Evolutionary conservation across 1,140 invertebrate species (phyloP).

Genomic region (Zaprionus davidi): DNA sequence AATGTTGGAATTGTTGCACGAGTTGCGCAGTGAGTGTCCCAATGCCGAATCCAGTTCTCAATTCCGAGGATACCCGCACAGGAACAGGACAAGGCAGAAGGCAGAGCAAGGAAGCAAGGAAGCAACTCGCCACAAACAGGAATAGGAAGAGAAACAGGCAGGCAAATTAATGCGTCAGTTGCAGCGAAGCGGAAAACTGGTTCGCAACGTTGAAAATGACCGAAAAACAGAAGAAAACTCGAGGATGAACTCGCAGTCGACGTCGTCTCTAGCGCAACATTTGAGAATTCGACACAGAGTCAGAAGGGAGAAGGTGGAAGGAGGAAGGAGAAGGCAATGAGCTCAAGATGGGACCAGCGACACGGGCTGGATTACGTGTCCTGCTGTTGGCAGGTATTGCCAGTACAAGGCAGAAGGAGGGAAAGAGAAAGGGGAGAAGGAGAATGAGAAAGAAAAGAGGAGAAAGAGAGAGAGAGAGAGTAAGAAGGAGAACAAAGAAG

Average conservation of each 20-base stretch:
- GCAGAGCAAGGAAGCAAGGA: conserved; percentile 8
- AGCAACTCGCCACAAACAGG: conserved; percentile 8
- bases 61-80: neutral
- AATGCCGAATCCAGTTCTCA: conserved; percentile 36
- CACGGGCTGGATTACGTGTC: conserved; percentile 19
- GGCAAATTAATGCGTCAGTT: conserved; percentile 78
- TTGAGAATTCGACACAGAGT: conserved; percentile 62
- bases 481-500: no score
- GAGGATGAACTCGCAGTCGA: conserved; percentile 1
- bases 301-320: conserved; percentile 17
- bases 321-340: conserved; percentile 15
- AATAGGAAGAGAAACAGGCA: conserved; percentile 32
- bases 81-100: conserved; percentile 6
- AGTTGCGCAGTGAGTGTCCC: conserved; percentile 24
- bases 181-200: conserved; percentile 78
- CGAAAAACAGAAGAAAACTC: conserved; percentile 10
- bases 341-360: neutral
- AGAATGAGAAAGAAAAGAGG: no score
- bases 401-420: neutral
- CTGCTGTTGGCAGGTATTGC: conserved; percentile 28
- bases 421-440: neutral
- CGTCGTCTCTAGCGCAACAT: conserved; percentile 16
- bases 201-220: conserved; percentile 45
- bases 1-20: conserved; percentile 40
- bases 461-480: neutral